phyloP scores from a whole-genome alignment of 2,113 vertebrate genomes.

The Rhagologus leucostigma region DNA sequence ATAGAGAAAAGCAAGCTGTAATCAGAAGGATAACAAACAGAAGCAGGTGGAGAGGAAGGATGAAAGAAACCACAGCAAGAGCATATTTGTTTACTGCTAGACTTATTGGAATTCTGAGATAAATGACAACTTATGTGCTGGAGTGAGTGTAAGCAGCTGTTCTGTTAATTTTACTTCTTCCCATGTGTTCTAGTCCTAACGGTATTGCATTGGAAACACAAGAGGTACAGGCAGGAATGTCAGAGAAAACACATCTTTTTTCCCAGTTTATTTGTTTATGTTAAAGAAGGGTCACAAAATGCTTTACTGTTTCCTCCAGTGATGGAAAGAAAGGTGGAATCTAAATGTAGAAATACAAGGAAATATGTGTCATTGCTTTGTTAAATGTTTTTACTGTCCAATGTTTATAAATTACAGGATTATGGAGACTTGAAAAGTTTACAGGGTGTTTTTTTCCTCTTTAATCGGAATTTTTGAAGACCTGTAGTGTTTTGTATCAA shows the following conservation, averaged over 20 bases:
- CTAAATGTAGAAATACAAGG: neutral
- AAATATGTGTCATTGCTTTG: neutral
- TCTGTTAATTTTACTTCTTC: constrained; percentile 20
- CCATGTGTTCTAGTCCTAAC: neutral
- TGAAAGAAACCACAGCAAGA: neutral
- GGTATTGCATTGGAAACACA: neutral
- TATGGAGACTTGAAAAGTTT: neutral
- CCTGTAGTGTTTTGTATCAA: neutral
- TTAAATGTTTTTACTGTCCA: neutral
- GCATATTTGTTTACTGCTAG: neutral
- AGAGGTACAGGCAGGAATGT: neutral
- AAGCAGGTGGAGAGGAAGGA: neutral
- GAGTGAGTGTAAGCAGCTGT: constrained; percentile 10
- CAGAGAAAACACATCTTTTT: neutral
- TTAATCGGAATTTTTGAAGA: neutral
- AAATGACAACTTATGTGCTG: neutral
- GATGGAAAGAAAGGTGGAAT: neutral
- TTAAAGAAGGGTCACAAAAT: neutral
- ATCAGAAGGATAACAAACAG: neutral
- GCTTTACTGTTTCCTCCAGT: neutral
- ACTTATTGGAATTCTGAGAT: neutral
- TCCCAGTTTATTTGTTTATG: neutral
- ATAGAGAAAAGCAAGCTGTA: neutral
- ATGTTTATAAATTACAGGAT: neutral
- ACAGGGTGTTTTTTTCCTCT: neutral